A percentile compares a stretch with the other conserved stretches of the same genome.
phyloP scores from a whole-genome alignment of 2,113 vertebrate genomes.

The Trichechus manatus region DNA sequence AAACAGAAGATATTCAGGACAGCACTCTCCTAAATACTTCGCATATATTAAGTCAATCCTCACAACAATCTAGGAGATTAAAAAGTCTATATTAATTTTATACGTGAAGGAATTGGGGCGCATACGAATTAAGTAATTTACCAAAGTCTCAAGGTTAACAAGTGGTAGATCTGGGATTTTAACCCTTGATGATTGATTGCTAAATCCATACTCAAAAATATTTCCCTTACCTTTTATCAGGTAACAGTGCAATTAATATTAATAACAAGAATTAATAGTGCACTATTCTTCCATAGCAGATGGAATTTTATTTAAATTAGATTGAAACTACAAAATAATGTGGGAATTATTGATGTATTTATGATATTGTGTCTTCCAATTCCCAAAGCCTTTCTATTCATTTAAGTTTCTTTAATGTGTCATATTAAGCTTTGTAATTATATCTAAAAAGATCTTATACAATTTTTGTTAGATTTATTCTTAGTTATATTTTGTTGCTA shows the following conservation, averaged over 20 bases:
- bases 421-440: constrained; percentile 2
- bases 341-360: not conserved
- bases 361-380: constrained; percentile 1
- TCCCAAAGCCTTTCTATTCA: not conserved
- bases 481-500: constrained; percentile 30
- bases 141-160: not conserved
- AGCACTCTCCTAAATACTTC: not conserved
- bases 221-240: not conserved
- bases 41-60: not conserved
- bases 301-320: constrained; percentile 6
- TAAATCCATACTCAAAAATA: constrained; percentile 36
- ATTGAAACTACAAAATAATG: constrained; percentile 23
- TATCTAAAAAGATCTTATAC: not conserved
- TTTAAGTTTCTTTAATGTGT: constrained; percentile 4
- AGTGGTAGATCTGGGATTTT: not conserved
- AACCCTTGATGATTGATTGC: not conserved
- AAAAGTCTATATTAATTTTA: constrained; percentile 14
- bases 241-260: constrained; percentile 7
- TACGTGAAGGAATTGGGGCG: not conserved
- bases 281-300: not conserved
- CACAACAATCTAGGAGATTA: not conserved
- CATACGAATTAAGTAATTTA: not conserved
- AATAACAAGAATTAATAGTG: constrained; percentile 14
- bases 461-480: not conserved
- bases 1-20: not conserved